phyloP scores from a whole-genome alignment of 2,888 invertebrate genomes.

The Coelinius sp. region DNA sequence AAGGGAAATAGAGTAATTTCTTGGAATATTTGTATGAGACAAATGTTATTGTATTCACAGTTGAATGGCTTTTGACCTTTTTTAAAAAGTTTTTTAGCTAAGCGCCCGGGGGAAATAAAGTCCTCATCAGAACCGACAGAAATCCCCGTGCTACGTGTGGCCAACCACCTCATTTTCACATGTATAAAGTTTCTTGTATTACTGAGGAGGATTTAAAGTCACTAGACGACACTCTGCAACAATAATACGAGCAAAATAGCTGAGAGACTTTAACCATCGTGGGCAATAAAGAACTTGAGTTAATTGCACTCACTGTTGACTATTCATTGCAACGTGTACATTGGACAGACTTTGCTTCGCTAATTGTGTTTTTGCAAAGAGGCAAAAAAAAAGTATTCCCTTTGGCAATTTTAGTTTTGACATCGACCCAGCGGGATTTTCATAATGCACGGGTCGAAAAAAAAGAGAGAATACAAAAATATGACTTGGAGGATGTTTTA shows the following conservation, averaged over 20 bases:
- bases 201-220: conserved; percentile 3
- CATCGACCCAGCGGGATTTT: not conserved
- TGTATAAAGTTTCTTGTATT: conserved; percentile 21
- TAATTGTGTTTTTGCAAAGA: not conserved
- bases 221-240: conserved; percentile 8
- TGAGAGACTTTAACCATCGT: not conserved
- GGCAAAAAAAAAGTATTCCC: not conserved
- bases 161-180: conserved; percentile 15
- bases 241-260: conserved; percentile 12
- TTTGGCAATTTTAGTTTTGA: not conserved
- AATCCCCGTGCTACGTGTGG: not conserved
- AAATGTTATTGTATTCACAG: no score
- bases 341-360: not conserved
- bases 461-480: not conserved
- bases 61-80: no score
- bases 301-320: conserved; percentile 23
- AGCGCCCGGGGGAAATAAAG: conserved; percentile 1
- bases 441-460: not conserved
- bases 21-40: no score
- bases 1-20: not conserved
- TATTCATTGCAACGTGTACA: conserved; percentile 5
- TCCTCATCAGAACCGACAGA: not conserved
- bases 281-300: conserved; percentile 20
- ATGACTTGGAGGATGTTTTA: not conserved
- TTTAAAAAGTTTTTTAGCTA: not conserved